Base-by-base conservation (phyloP, 2,888 invertebrate genomes). In the Cephus pygmeus region DNA sequence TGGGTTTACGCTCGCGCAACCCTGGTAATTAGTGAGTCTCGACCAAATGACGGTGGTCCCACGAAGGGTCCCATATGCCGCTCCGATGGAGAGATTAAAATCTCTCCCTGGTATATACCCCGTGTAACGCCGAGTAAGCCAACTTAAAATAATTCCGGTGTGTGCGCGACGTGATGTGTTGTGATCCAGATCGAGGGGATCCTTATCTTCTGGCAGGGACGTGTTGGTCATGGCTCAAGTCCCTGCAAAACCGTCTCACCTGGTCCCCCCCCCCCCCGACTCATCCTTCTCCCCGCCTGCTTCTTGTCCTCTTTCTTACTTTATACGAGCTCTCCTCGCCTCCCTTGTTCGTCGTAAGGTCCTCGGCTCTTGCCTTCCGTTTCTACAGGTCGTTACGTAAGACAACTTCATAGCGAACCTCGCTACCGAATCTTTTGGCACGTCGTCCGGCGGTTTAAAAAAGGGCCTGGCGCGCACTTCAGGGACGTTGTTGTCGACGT, bases 121-220 rank as follows among this genome's bases (percentile, higher is more conserved):
- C 80, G 77, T 76, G 82, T 81, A 81, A 82, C 77, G 77, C 73
- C 77, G 79, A 77, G 71, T 76, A 78, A 80, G 80, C 73, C 77
- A 79, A 76, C 82, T 75, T 77, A 78, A 82, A 81, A 83, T 82
- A 82, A 83, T 84, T 84, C 81, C 81, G 74, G 76, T 80, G 77
- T 79, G 79, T 73, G 78, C 86, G 81, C 83, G 82, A 82, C 81
- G 82, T 83, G 83, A 86, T 86, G 86, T 84, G 87, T 89, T 87
- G 88, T 88, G 89, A 90, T 90, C 90, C 88, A 88, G 88, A 90
- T 90, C 88, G 86, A 85, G 87, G 88, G 87, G 90, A 91, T 91
- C 88, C 81, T 90, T 90, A 91, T 91, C 91, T 90, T 81, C 78
- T 75, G 78, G 82, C 81, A 84, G 85, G 87, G 87, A 86, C 86